These are phyloP conservation scores for Siderastrea radians DNA, from an alignment of 92 coral and sea anemone species.

Conservation along the genomic window DNA sequence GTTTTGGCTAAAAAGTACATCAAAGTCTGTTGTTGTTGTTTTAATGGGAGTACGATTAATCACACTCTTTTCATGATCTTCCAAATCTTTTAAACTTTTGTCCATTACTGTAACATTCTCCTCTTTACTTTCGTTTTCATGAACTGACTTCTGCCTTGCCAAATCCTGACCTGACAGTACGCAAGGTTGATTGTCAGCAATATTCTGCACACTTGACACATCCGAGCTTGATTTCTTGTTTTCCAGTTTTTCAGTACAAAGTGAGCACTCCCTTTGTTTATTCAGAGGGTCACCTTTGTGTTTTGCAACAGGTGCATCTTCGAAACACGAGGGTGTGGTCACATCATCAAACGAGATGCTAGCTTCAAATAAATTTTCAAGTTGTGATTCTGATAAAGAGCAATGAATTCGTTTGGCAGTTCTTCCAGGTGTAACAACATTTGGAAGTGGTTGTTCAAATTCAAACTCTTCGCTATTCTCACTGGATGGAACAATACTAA, in stretches of 20 bases:
- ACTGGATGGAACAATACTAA: conserved; percentile 13
- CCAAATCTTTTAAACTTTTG: not conserved
- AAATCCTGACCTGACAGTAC: not conserved
- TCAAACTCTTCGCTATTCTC: conserved; percentile 1
- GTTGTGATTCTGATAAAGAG: conserved; percentile 38
- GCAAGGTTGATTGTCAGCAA: not conserved
- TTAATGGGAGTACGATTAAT: not conserved
- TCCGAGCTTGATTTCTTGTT: not conserved
- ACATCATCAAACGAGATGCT: conserved; percentile 16
- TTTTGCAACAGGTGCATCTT: not conserved
- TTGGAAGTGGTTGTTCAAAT: not conserved
- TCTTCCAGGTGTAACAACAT: not conserved
- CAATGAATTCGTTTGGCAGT: not conserved
- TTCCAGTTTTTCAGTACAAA: not conserved
- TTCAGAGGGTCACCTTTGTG: not conserved
- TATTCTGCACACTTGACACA: not conserved
- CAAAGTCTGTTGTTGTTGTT: not conserved
- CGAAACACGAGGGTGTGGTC: not conserved
- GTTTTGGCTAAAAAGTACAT: conserved; percentile 14
- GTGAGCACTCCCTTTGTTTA: not conserved
- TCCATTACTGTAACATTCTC: not conserved
- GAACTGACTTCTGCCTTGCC: not conserved
- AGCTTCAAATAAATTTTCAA: conserved; percentile 15
- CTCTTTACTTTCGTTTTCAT: not conserved
- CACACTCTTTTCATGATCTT: not conserved